Evolutionary conservation across 2,797 vertebrate genomes (phyloP).

Genomic region (Trichosurus vulpecula): DNA sequence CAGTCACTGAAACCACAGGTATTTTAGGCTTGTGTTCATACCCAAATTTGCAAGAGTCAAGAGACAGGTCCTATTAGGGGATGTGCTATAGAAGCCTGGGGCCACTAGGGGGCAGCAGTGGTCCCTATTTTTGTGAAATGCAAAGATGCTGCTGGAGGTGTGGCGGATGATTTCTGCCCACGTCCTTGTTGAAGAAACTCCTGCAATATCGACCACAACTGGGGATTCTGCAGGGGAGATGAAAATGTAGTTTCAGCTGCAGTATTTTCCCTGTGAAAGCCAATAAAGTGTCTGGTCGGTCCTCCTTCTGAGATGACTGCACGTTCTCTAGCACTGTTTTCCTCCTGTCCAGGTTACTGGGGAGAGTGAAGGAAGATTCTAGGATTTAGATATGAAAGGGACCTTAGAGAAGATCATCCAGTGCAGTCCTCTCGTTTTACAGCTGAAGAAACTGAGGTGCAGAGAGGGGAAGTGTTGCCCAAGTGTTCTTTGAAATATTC

Average conservation of each 20-base stretch:
- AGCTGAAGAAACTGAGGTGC: neutral
- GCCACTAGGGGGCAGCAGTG: neutral
- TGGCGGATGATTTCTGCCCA: neutral
- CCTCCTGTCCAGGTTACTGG: neutral
- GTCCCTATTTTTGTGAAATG: neutral
- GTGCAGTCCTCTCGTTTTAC: neutral
- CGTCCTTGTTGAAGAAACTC: neutral
- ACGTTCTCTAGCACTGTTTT: neutral
- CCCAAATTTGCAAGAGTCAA: neutral
- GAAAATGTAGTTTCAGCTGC: neutral
- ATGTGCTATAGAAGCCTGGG: neutral
- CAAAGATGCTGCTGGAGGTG: neutral
- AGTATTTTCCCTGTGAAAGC: neutral
- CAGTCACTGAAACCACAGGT: neutral
- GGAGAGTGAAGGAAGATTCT: neutral
- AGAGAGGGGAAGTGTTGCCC: neutral
- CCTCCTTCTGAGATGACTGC: neutral
- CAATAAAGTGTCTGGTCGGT: neutral
- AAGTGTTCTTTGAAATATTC: neutral
- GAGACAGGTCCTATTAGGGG: neutral
- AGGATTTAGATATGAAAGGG: neutral
- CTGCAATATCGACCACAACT: neutral
- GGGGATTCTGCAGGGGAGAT: neutral
- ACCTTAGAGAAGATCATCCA: neutral
- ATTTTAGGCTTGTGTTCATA: neutral